phyloP scores from a whole-genome alignment of 2,888 invertebrate genomes.

The Apamea monoglypha region DNA sequence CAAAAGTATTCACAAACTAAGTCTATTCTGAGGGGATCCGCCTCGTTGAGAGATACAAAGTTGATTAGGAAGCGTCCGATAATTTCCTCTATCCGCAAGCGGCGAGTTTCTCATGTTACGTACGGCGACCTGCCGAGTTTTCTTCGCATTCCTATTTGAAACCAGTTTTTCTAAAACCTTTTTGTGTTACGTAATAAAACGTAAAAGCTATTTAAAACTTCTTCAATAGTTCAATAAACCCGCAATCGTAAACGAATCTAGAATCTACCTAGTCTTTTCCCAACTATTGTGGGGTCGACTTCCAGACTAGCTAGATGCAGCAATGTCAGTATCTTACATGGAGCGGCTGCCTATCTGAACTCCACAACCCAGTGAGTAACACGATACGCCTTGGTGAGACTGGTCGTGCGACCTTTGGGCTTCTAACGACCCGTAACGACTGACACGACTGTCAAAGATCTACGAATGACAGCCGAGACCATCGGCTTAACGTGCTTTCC shows the following conservation, averaged over 20 bases:
- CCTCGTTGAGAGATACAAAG: conserved; percentile 20
- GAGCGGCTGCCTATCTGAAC: not conserved
- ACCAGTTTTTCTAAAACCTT: conserved; percentile 28
- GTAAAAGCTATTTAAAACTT: conserved; percentile 13
- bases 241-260: not conserved
- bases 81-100: conserved; percentile 41
- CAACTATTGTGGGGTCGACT: not conserved
- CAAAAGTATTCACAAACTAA: not conserved
- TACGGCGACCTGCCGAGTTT: conserved; percentile 26
- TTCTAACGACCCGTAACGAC: not conserved
- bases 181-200: conserved; percentile 5
- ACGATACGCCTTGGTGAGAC: not conserved
- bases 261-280: not conserved
- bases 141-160: conserved; percentile 32
- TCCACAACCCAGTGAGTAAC: not conserved
- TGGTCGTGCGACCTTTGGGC: not conserved
- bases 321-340: not conserved
- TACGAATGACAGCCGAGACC: not conserved
- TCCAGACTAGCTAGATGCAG: not conserved
- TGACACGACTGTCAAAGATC: not conserved
- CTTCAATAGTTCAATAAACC: conserved; percentile 16
- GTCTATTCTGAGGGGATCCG: conserved; percentile 1
- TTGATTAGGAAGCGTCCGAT: conserved; percentile 49
- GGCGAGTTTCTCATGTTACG: conserved; percentile 35
- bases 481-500: not conserved